Base-by-base conservation (phyloP, 2,113 vertebrate genomes). In the Limnothrissa miodon region DNA sequence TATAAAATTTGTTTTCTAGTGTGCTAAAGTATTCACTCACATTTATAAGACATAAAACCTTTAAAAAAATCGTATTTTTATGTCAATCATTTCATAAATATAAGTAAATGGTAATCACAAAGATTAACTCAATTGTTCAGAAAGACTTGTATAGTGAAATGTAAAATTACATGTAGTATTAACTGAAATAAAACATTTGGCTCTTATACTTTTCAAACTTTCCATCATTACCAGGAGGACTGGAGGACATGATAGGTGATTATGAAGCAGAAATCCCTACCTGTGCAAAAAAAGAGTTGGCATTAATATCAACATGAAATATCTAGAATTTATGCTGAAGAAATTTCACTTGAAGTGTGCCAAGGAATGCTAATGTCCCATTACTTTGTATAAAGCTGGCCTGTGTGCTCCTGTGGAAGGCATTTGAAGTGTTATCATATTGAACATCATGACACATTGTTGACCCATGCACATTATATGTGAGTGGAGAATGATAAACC, bases 401-500 rank as follows among this genome's bases (percentile, higher is more conserved):
- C n/a, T 23, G 25, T 29, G n/a, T 33, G 25, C 9, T 70, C 7
- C 13, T 70, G 13, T 70, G 62, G 62, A 70, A 88, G 84, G 80
- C 70, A 80, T 36, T 89, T 79, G 84, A 51, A 85, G 82, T 83
- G 84, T 83, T 87, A 87, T 87, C 88, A 90, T 89, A 53, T 70
- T 19, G 79, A 78, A 56, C 80, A 80, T 78, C 80, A 84, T 10
- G 7, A 59, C 53, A 84, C 85, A 85, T 84, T 84, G 51, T 80
- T 86, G 74, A 85, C 80, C 86, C 80, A 78, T 83, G 83, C 86
- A 80, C 88, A 86, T 78, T 70, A 51, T 78, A 87, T 81, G 79
- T 36, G 39, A 45, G 85, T 53, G 90, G 88, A 89, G 87, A 80
- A 89, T 88, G 89, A 88, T 86, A 88, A 93, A 93, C 93, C 91